Base-by-base conservation (phyloP, 1,140 invertebrate species). In the Drosophila watanabei region DNA sequence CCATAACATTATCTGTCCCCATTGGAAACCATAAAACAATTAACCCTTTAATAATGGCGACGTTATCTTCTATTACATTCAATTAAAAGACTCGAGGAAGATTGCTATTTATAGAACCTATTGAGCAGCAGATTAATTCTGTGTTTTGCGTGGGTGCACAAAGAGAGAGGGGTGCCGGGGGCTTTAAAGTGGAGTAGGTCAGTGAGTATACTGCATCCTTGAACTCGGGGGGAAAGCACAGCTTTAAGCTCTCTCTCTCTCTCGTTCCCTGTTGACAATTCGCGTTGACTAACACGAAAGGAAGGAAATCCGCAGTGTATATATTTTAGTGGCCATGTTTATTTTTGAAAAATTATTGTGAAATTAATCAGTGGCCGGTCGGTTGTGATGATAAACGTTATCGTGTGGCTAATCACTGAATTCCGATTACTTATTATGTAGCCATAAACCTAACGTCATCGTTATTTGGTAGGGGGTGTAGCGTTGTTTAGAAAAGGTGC, bases 181-280 rank as follows among this genome's bases (percentile, higher is more conserved):
- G 0, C 8, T 28, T 51, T 18, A 35, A 69, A 61, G 63, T 78
- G 68, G 57, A 78, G 75, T 78, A 78, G 75, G 75, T 78, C 75
- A 78, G 72, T 63, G 49, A 30, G 75, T 78, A 77, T 77, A 69
- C 49, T 41, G 62, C 58, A 78, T 78, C 75, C 75, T 78, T 78
- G 57, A 79, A 61, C 51, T 69, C 16, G 33, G 20, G 14, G 5
- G 14, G 5, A 57, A 39, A 57, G 33, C 54, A 33, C 41, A 45
- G 57, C 63, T 60, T 69, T 61, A 61, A 69, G 64, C 64, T 70
- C 57, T 57, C 14, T 24, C 64, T 70, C 57, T 57, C 14, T 24
- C 24, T 8, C 24, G 35, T n/a, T 39, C 51, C 51, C 63, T 43
- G 14, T 54, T 37, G 18, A 11, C 9, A 66, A 35, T 24, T 43